These are phyloP conservation scores for Acanthopagrus latus DNA, from an alignment of 2,797 vertebrate genomes.

Conservation along the genomic window DNA sequence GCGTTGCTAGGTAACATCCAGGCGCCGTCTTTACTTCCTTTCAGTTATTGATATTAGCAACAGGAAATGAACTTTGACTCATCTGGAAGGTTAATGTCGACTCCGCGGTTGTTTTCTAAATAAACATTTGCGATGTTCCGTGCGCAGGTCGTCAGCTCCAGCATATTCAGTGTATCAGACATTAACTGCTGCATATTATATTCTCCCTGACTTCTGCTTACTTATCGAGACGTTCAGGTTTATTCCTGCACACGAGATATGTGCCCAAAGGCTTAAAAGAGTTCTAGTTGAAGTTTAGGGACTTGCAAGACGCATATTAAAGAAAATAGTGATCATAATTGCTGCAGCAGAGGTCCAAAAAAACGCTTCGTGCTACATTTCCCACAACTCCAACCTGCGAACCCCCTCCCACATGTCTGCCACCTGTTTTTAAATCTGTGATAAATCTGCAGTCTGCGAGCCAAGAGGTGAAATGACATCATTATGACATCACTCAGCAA, in stretches of 20 bases:
- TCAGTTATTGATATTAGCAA: constrained; percentile 19
- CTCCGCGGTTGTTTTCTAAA: not conserved
- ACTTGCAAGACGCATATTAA: not conserved
- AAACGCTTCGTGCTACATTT: not conserved
- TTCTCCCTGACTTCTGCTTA: no score
- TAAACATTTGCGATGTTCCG: not conserved
- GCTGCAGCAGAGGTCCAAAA: not conserved
- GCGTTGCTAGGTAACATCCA: constrained; percentile 53
- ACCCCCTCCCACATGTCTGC: not conserved
- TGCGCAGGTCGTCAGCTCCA: not conserved
- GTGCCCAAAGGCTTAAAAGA: not conserved
- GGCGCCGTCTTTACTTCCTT: not conserved
- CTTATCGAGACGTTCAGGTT: not conserved
- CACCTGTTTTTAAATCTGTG: no score
- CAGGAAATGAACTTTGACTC: constrained; percentile 2
- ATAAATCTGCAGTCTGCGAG: not conserved
- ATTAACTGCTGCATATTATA: not conserved
- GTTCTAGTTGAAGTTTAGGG: not conserved
- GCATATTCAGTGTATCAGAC: not conserved
- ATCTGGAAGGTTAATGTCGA: constrained; percentile 2
- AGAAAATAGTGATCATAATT: not conserved
- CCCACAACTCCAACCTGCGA: no score
- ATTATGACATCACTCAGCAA: constrained; percentile 1
- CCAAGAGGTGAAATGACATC: not conserved
- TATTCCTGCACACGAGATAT: not conserved